phyloP scores from a whole-genome alignment of 2,888 invertebrate species.

The Petrophora chlorosata region DNA sequence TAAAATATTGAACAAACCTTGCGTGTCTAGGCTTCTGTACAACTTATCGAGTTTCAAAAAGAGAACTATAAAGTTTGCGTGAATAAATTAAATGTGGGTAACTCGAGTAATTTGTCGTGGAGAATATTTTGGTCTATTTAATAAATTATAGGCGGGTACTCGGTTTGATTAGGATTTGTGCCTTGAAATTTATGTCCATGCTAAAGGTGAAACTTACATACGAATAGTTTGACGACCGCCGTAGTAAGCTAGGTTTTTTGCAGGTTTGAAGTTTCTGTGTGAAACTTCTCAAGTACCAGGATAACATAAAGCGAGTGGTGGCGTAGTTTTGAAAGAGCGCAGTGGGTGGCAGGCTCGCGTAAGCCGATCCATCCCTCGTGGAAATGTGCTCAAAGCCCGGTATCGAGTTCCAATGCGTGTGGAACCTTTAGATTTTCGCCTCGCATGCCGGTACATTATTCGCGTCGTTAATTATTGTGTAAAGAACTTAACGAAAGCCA shows the following conservation, averaged over 20 bases:
- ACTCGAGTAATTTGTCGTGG: conserved; percentile 21
- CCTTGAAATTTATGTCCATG: conserved; percentile 21
- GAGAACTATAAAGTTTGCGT: conserved; percentile 18
- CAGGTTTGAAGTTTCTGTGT: background rate
- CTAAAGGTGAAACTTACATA: conserved; percentile 1
- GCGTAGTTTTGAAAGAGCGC: conserved; percentile 53
- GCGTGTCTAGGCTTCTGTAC: conserved; percentile 32
- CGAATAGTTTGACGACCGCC: too few relatives aligned
- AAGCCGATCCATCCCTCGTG: conserved; percentile 81
- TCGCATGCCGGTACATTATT: conserved; percentile 81
- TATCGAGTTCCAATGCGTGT: conserved; percentile 76
- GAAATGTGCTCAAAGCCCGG: conserved; percentile 77
- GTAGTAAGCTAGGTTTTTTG: background rate
- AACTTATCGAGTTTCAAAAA: conserved; percentile 29
- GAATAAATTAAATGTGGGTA: conserved; percentile 22
- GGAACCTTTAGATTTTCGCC: conserved; percentile 79
- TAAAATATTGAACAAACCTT: conserved; percentile 18
- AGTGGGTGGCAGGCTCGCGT: conserved; percentile 77
- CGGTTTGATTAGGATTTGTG: conserved; percentile 12
- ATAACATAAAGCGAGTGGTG: conserved; percentile 46
- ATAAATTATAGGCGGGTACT: conserved; percentile 21
- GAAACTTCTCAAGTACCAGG: conserved; percentile 45
- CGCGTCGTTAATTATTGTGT: conserved; percentile 81
- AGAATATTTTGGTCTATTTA: conserved; percentile 26
- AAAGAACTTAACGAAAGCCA: conserved; percentile 70